phyloP scores from a whole-genome alignment of 2,113 vertebrate genomes.

The Pyxicephalus adspersus region DNA sequence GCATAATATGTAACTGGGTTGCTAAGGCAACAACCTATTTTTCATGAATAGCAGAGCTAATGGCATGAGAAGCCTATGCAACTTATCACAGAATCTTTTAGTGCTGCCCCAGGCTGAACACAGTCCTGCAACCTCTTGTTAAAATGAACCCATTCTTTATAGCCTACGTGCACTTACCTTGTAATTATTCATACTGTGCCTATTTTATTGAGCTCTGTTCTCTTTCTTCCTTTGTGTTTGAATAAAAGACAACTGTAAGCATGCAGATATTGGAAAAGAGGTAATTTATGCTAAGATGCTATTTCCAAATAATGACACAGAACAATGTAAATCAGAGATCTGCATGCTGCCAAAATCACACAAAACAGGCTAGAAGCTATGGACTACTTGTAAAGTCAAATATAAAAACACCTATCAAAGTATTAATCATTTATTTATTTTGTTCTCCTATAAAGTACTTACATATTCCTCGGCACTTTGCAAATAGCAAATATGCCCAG shows the following conservation, averaged over 20 bases:
- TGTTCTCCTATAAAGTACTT: no score
- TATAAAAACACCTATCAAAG: no score
- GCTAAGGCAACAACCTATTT: conserved; percentile 58
- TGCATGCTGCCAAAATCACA: not conserved
- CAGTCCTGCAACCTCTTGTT: conserved; percentile 52
- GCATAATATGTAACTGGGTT: conserved; percentile 52
- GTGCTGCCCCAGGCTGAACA: conserved; percentile 49
- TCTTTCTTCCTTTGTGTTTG: conserved; percentile 33
- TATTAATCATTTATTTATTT: no score
- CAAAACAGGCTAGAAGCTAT: no score
- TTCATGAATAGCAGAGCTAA: conserved; percentile 57
- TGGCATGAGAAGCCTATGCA: conserved; percentile 48
- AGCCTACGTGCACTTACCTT: conserved; percentile 52
- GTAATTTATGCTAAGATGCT: conserved; percentile 27
- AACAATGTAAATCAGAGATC: not conserved
- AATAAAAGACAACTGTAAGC: conserved; percentile 48
- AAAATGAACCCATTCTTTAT: conserved; percentile 54
- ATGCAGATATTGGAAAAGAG: conserved; percentile 28
- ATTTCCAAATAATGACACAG: conserved; percentile 35
- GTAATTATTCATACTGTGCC: conserved; percentile 56
- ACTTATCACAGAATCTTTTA: conserved; percentile 56
- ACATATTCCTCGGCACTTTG: no score
- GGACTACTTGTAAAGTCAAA: no score
- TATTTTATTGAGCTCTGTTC: conserved; percentile 39
- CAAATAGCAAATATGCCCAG: no score